These are phyloP conservation scores for Allacma fusca DNA, from an alignment of 2,888 invertebrate genomes.

Conservation along the genomic window DNA sequence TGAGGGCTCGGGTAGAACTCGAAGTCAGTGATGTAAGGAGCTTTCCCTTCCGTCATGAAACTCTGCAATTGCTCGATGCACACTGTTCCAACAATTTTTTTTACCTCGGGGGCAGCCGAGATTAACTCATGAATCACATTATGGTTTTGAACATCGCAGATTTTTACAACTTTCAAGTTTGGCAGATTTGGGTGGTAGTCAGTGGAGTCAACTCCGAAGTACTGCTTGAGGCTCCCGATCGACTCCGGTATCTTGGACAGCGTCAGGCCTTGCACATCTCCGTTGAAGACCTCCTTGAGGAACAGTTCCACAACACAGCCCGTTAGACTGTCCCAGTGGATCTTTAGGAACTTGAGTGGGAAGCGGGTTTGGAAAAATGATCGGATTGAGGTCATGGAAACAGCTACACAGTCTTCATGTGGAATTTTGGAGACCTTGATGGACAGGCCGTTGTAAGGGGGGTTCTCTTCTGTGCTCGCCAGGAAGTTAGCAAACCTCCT, in stretches of 20 bases:
- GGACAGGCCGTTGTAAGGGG: neutral
- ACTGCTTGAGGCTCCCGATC: neutral
- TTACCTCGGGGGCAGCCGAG: neutral
- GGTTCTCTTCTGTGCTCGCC: neutral
- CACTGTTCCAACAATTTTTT: slow-evolving; percentile 3
- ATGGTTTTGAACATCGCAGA: neutral
- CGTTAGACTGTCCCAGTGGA: neutral
- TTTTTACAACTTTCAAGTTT: neutral
- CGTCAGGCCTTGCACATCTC: neutral
- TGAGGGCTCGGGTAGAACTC: neutral
- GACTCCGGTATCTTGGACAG: neutral
- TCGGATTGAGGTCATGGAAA: neutral
- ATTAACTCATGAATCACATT: neutral
- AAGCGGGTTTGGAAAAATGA: slow-evolving; percentile 6
- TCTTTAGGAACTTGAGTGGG: neutral
- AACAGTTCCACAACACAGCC: neutral
- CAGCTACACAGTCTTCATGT: neutral
- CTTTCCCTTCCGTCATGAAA: slow-evolving; percentile 4
- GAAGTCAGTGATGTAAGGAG: slow-evolving; percentile 5
- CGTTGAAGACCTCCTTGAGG: neutral
- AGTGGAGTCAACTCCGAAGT: too few species aligned
- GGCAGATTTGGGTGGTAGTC: neutral
- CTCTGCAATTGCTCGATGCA: slow-evolving; percentile 1
- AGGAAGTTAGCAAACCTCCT: neutral
- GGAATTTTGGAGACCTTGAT: neutral